phyloP scores from a whole-genome alignment of 2,113 vertebrate species.

The Mellivora capensis region DNA sequence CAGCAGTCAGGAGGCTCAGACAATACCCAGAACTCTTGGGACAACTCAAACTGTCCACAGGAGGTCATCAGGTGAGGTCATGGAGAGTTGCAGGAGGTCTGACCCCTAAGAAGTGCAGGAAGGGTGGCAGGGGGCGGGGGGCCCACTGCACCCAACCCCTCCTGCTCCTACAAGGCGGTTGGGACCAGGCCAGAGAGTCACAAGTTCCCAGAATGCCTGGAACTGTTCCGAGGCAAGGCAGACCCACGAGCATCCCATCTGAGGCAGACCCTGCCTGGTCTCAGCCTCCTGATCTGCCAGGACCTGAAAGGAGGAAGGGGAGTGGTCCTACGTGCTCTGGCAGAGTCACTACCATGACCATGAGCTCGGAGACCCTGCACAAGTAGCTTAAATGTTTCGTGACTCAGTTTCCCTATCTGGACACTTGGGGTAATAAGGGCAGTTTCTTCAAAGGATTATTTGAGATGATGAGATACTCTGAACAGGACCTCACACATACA shows the following conservation, averaged over 20 bases:
- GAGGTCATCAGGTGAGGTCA: background rate
- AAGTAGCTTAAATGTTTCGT: background rate
- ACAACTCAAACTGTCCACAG: background rate
- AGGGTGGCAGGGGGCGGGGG: background rate
- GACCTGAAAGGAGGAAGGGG: no score
- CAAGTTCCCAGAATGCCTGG: background rate
- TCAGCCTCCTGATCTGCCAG: background rate
- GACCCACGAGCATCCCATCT: no score
- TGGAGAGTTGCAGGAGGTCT: background rate
- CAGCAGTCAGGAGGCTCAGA: background rate
- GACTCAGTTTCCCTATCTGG: background rate
- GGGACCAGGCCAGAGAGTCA: background rate
- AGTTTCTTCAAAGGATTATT: background rate
- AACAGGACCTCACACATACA: background rate
- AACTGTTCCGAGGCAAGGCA: background rate
- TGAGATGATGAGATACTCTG: background rate
- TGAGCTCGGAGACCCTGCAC: background rate
- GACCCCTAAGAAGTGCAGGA: background rate
- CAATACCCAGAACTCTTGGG: background rate
- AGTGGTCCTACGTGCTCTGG: background rate
- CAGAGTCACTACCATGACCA: background rate
- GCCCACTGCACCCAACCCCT: background rate
- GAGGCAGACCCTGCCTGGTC: background rate
- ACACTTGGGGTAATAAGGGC: background rate
- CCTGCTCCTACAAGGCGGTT: background rate